Percentiles rank a stretch among this genome's conserved stretches.
phyloP scores from a whole-genome alignment of 2,113 vertebrate species.

The Grallaria varia region DNA sequence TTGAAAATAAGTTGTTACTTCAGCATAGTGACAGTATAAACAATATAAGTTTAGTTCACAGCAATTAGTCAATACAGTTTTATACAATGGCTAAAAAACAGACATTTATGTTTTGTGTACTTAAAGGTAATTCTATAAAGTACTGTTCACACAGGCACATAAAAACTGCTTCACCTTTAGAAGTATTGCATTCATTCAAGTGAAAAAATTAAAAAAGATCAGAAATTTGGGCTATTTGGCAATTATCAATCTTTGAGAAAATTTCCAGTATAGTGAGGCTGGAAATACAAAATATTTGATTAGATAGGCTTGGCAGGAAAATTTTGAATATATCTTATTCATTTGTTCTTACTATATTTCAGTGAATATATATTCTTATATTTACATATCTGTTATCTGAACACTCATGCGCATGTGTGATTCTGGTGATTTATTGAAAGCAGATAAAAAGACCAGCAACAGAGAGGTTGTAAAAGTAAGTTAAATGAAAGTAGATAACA shows the following conservation, averaged over 20 bases:
- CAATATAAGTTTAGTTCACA: neutral
- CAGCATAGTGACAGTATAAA: neutral
- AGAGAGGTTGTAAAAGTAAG: neutral
- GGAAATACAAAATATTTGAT: neutral
- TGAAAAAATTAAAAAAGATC: neutral
- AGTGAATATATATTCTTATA: neutral
- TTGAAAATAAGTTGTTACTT: neutral
- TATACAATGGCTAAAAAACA: neutral
- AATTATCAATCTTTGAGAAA: neutral
- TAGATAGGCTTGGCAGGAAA: neutral
- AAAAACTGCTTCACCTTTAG: neutral
- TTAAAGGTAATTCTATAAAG: neutral
- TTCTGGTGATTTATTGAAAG: neutral
- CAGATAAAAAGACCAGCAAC: neutral
- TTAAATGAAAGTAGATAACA: neutral
- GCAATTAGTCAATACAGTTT: neutral
- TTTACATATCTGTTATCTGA: neutral
- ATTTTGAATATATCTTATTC: neutral
- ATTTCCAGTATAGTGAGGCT: neutral
- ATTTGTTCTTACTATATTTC: neutral
- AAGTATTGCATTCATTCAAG: neutral
- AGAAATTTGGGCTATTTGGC: neutral
- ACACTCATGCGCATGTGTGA: neutral
- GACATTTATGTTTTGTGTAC: neutral
- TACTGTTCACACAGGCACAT: neutral